A percentile compares a stretch with the other conserved stretches of the same genome.
Conservation (phyloP, 2,888 invertebrate species). For the Dyspetes luteomarginatus region DNA sequence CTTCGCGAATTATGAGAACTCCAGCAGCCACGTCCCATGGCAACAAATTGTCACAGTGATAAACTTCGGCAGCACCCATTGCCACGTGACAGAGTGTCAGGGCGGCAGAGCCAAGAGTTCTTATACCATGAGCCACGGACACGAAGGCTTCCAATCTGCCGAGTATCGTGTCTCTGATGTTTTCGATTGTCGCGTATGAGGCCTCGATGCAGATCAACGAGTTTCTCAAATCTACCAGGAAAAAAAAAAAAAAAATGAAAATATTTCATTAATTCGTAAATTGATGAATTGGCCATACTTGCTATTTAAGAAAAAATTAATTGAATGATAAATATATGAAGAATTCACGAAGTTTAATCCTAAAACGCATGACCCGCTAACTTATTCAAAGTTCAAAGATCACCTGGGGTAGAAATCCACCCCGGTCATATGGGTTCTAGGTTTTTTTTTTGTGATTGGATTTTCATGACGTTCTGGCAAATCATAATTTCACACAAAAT, state of each 20-base stretch:
- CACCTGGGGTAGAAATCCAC: too few species aligned
- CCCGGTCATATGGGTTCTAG: too few species aligned
- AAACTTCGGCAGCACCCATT: conserved; percentile 88
- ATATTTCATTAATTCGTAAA: too few species aligned
- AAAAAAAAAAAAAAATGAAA: neutral
- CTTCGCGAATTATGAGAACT: conserved; percentile 89
- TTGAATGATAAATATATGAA: too few species aligned
- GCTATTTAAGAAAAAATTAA: too few species aligned
- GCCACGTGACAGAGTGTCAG: conserved; percentile 90
- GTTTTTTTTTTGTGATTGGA: too few species aligned
- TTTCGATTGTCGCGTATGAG: conserved; percentile 77
- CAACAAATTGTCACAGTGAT: conserved; percentile 90
- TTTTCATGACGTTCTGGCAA: too few species aligned
- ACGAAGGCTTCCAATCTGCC: conserved; percentile 79
- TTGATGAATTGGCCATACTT: too few species aligned
- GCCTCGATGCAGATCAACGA: conserved; percentile 78
- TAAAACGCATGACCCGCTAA: too few species aligned
- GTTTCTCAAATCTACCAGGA: conserved; percentile 71
- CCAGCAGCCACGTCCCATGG: conserved; percentile 94
- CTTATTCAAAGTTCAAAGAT: too few species aligned
- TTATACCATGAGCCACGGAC: conserved; percentile 84
- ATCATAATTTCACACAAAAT: too few species aligned
- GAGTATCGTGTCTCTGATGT: conserved; percentile 74
- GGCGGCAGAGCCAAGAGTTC: conserved; percentile 90
- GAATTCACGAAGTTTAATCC: too few species aligned